Percentiles rank a stretch among this genome's conserved stretches.
Evolutionary conservation across 2,797 vertebrate species (phyloP).

Genomic region (Graptemys geographica): DNA sequence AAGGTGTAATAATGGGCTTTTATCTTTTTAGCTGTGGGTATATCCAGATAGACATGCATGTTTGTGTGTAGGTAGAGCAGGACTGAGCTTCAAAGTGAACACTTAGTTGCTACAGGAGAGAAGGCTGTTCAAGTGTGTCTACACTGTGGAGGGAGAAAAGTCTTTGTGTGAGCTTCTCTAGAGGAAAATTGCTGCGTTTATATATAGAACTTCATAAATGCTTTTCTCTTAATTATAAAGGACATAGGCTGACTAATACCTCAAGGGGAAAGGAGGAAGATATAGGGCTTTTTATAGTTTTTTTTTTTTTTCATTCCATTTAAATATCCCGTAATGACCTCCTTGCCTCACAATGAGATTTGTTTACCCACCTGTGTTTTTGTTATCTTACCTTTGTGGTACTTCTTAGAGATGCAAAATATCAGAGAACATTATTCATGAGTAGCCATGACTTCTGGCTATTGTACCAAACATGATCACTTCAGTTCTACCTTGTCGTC

Average conservation of each 20-base stretch:
- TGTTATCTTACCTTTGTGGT: background rate
- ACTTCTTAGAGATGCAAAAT: background rate
- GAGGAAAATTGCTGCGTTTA: background rate
- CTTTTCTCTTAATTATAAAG: background rate
- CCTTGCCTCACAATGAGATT: background rate
- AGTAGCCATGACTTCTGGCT: background rate
- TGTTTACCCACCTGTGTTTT: background rate
- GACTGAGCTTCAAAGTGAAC: background rate
- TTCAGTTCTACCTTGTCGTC: background rate
- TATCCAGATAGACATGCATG: background rate
- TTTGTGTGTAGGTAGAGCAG: background rate
- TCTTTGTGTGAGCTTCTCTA: background rate
- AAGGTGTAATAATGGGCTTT: background rate
- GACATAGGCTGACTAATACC: background rate
- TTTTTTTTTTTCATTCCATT: background rate
- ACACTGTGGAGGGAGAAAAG: background rate
- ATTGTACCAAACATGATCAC: background rate
- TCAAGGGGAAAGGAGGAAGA: background rate
- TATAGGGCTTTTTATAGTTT: background rate
- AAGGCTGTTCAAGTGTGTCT: background rate
- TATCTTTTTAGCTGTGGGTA: background rate
- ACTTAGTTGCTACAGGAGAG: background rate
- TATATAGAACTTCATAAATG: background rate
- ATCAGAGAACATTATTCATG: background rate
- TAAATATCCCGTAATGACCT: background rate